Evolutionary conservation across 1,140 invertebrate species (phyloP).

Genomic region (Scaptomyza hsui): DNA sequence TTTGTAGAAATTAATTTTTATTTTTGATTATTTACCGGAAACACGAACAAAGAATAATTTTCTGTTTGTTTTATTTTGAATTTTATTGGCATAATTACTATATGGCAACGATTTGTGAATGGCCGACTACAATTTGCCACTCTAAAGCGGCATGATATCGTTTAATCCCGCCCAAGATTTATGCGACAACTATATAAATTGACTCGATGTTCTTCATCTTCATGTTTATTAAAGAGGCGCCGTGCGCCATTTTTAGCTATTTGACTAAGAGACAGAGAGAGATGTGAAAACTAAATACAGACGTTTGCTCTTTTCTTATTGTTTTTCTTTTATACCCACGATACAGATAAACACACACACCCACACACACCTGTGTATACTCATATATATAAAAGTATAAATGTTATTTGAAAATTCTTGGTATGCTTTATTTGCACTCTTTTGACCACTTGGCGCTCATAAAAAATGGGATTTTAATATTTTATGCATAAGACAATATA

Average conservation of each 20-base stretch:
- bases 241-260: conserved; percentile 23
- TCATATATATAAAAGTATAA: conserved; percentile 30
- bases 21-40: conserved; percentile 58
- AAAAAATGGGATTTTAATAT: conserved; percentile 76
- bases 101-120: conserved; percentile 50
- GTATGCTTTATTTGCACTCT: conserved; percentile 52
- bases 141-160: conserved; percentile 41
- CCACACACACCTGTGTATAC: neutral
- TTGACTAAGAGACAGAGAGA: conserved; percentile 5
- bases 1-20: conserved; percentile 2
- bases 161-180: conserved; percentile 58
- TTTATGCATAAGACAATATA: conserved; percentile 47
- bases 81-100: conserved; percentile 45
- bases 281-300: conserved; percentile 1
- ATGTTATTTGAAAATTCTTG: conserved; percentile 47
- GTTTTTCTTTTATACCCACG: neutral
- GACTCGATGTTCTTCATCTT: conserved; percentile 23
- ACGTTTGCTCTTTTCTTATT: neutral
- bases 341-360: neutral
- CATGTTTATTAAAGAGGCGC: conserved; percentile 39
- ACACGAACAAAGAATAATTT: conserved; percentile 25
- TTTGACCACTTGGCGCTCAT: conserved; percentile 70
- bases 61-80: neutral
- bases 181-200: conserved; percentile 45
- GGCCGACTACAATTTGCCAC: conserved; percentile 44